Conservation (phyloP, 2,888 invertebrate genomes). For the Neoascia interrupta region DNA sequence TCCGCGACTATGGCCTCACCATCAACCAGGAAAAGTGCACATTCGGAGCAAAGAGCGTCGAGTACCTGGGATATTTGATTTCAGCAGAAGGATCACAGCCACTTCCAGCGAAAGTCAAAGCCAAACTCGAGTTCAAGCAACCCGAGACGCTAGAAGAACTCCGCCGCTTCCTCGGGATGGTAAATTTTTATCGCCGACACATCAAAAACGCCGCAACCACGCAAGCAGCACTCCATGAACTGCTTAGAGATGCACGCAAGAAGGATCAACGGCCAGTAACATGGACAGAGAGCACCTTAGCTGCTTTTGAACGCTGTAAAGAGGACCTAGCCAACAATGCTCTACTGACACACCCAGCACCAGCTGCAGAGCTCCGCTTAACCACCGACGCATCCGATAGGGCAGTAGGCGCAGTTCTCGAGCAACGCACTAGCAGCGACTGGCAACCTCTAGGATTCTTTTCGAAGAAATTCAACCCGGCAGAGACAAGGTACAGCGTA, state of each 20-base stretch:
- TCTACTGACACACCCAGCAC: not conserved
- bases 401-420: constrained; percentile 43
- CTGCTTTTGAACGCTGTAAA: constrained; percentile 39
- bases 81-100: no score
- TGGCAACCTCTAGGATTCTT: no score
- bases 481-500: constrained; percentile 73
- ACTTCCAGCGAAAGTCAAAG: constrained; percentile 34
- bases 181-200: constrained; percentile 35
- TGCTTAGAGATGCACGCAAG: constrained; percentile 34
- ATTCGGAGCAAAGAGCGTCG: constrained; percentile 12
- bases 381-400: constrained; percentile 50
- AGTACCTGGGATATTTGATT: constrained; percentile 17
- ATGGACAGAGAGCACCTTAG: constrained; percentile 22
- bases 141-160: constrained; percentile 16
- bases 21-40: constrained; percentile 49
- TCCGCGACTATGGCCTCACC: no score
- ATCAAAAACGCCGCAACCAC: constrained; percentile 57
- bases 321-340: no score
- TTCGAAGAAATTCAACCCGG: constrained; percentile 73
- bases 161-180: not conserved
- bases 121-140: constrained; percentile 1
- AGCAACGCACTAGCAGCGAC: constrained; percentile 36
- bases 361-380: constrained; percentile 23
- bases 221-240: no score
- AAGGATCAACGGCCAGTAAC: constrained; percentile 46